These are phyloP conservation scores for Euproctis similis DNA, from an alignment of 2,888 invertebrate species.

Conservation along the genomic window DNA sequence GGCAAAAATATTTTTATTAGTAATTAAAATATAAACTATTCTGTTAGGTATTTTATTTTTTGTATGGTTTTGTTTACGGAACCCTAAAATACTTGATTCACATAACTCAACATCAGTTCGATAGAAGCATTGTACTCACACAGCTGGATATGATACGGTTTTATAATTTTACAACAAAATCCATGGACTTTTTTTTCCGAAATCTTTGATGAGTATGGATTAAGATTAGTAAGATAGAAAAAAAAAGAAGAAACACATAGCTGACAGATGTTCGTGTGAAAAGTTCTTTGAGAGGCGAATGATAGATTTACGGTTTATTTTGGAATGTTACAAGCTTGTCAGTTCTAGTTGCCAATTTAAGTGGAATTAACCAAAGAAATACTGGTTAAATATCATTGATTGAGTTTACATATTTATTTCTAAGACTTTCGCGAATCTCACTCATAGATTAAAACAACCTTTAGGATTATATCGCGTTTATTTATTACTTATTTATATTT, in stretches of 20 bases:
- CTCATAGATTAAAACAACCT: no score
- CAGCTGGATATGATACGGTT: conserved; percentile 51
- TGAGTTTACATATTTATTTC: no score
- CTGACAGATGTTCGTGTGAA: conserved; percentile 34
- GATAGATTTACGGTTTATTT: conserved; percentile 7
- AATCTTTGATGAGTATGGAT: conserved; percentile 42
- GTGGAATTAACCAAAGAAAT: no score
- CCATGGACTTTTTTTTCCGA: conserved; percentile 42
- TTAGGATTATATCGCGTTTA: no score
- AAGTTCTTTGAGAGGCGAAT: conserved; percentile 13
- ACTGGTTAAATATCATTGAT: no score
- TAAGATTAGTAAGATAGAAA: conserved; percentile 31
- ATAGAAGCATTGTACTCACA: conserved; percentile 43
- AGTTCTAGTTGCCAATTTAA: conserved; percentile 4
- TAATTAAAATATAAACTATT: no score
- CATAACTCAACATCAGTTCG: conserved; percentile 34
- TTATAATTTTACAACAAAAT: conserved; percentile 43
- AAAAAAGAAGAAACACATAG: no score
- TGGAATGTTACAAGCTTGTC: background rate
- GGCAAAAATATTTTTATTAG: no score
- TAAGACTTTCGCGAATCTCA: no score
- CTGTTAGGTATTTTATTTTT: no score
- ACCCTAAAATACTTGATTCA: conserved; percentile 25
- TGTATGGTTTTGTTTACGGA: no score
- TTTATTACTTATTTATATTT: no score